A percentile compares a stretch with the other conserved stretches of the same genome.
phyloP scores from a whole-genome alignment of 2,113 vertebrate species.

The Dasypus novemcinctus region DNA sequence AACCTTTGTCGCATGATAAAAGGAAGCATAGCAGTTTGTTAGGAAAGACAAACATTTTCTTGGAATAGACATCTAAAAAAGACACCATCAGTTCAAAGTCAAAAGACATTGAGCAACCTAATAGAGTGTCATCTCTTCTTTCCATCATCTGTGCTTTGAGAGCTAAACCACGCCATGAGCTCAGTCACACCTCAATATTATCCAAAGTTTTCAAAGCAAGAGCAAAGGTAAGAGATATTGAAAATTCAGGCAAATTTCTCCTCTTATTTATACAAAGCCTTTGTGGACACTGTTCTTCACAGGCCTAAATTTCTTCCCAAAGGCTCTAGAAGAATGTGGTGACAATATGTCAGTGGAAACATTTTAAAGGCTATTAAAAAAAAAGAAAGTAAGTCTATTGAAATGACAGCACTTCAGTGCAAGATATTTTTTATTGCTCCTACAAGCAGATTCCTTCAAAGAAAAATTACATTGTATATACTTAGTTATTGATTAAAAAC shows the following conservation, averaged over 20 bases:
- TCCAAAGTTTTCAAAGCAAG: neutral
- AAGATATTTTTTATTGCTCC: neutral
- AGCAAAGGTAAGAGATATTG: neutral
- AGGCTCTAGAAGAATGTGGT: neutral
- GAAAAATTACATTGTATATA: neutral
- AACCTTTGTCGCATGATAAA: neutral
- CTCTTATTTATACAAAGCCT: neutral
- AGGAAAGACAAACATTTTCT: conserved; percentile 12
- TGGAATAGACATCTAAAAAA: neutral
- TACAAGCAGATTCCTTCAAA: neutral
- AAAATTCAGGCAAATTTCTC: neutral
- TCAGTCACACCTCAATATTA: neutral
- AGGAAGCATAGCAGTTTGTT: neutral
- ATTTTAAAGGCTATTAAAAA: neutral
- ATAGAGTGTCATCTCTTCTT: neutral
- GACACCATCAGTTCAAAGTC: neutral
- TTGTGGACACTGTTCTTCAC: neutral
- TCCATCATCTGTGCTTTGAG: neutral
- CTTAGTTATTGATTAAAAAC: conserved; percentile 25
- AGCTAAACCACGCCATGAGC: neutral
- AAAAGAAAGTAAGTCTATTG: too few relatives aligned
- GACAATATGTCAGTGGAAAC: neutral
- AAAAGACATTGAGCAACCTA: conserved; percentile 17
- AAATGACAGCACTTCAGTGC: neutral
- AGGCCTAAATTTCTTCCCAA: neutral